phyloP scores from a whole-genome alignment of 2,113 vertebrate species.

The Semicossyphus pulcher region DNA sequence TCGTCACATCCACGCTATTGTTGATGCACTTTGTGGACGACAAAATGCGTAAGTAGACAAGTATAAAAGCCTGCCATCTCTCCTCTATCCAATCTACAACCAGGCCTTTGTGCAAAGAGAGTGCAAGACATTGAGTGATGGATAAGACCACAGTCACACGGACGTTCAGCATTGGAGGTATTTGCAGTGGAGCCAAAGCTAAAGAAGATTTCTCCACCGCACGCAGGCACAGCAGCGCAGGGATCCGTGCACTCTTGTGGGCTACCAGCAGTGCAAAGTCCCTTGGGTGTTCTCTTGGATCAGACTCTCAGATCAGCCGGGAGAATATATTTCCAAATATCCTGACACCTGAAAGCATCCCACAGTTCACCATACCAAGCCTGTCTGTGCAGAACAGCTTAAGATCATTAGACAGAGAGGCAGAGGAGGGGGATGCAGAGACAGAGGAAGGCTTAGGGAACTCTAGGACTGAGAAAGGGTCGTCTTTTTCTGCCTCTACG shows the following conservation, averaged over 20 bases:
- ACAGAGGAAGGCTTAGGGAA: slow-evolving; percentile 12
- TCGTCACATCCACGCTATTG: slow-evolving; percentile 60
- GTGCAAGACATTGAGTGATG: slow-evolving; percentile 45
- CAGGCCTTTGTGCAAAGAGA: neutral
- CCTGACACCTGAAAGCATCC: slow-evolving; percentile 83
- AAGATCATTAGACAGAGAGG: slow-evolving; percentile 36
- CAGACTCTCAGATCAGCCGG: slow-evolving; percentile 63
- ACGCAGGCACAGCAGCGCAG: slow-evolving; percentile 73
- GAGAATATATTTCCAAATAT: slow-evolving; percentile 74
- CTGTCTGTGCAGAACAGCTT: slow-evolving; percentile 63
- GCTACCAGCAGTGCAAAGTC: slow-evolving; percentile 60
- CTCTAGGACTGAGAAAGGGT: slow-evolving; percentile 1
- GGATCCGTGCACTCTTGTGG: slow-evolving; percentile 72
- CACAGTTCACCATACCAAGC: slow-evolving; percentile 83
- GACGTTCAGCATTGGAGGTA: slow-evolving; percentile 71
- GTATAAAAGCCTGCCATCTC: slow-evolving; percentile 60
- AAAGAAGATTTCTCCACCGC: slow-evolving; percentile 43
- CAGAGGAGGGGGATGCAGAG: slow-evolving; percentile 35
- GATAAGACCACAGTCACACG: slow-evolving; percentile 65
- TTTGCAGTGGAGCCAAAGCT: slow-evolving; percentile 37
- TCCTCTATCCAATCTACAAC: neutral
- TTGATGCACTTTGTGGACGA: slow-evolving; percentile 31
- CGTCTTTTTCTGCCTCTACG: slow-evolving; percentile 11
- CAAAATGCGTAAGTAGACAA: neutral
- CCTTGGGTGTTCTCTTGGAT: slow-evolving; percentile 61